Base-by-base conservation (phyloP, 2,797 vertebrate genomes). In the Cyclura pinguis region DNA sequence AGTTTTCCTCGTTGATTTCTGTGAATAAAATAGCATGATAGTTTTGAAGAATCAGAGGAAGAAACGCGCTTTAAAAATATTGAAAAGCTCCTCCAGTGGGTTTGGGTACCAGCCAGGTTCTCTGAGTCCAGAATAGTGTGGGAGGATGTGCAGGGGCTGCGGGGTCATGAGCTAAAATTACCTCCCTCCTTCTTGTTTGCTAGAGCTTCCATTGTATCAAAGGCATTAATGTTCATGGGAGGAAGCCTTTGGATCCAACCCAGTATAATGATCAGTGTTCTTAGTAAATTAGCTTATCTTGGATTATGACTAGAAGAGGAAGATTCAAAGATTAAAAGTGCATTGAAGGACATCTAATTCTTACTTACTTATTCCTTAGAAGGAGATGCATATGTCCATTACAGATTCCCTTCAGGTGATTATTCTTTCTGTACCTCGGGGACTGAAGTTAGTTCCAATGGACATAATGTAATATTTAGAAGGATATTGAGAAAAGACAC, bases 1-100 rank as follows among this genome's bases (percentile, higher is more conserved):
- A 6, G 0, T 0, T 88, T 94, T 88, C 93, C 42, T 67, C 89
- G 91, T 88, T 91, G 90, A 67, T 73, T 87, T n/a, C 52, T 91
- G 32, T 86, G 80, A 89, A 90, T 8, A 88, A 80, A 84, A 86
- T 0, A 38, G 67, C 12, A 78, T 80, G 90, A 80, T 78, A 80
- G 20, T 4, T 94, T 89, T n/a, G 29, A 84, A 50, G 42, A 24
- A 73, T 74, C 86, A 42, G 86, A 52, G n/a, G 2, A 35, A 1
- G 18, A 3, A 50, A 47, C 69, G 47, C 9, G 0, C 5, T 74
- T 18, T 22, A 8, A 35, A 32, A 57, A 8, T 82, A 35, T n/a
- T 35, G n/a, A 82, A 59, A 62, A 82, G 22, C 55, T 82, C 20
- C 55, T 82, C n/a, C 55, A 80, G 29, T n/a, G 52, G 52, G 29